phyloP scores from a whole-genome alignment of 1,140 invertebrate species.

The Calliphora vicina region DNA sequence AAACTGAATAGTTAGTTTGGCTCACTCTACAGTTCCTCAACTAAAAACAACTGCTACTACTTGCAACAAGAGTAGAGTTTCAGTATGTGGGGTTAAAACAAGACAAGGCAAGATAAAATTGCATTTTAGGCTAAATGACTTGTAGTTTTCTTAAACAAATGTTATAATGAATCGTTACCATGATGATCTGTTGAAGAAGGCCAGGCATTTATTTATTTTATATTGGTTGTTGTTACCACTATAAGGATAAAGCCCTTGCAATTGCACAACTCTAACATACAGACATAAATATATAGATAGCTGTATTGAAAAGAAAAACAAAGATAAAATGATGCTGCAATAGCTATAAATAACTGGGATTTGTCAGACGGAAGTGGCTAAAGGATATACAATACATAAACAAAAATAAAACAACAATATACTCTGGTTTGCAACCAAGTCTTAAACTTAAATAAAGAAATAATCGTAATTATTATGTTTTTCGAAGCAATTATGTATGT shows the following conservation, averaged over 20 bases:
- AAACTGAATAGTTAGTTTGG: not conserved
- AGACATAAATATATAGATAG: not conserved
- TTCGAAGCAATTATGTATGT: no score
- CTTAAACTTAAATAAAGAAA: not conserved
- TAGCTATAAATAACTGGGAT: not conserved
- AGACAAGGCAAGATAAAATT: slow-evolving; percentile 5
- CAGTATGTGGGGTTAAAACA: no score
- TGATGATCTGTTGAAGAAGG: slow-evolving; percentile 7
- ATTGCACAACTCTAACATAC: no score
- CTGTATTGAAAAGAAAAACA: not conserved
- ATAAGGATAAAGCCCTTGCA: no score
- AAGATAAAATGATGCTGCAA: not conserved
- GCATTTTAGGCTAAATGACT: slow-evolving; percentile 23
- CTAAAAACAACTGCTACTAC: not conserved
- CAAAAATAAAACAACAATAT: not conserved
- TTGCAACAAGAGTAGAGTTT: no score
- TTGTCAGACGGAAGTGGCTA: not conserved
- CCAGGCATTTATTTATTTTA: not conserved
- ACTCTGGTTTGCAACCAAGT: not conserved
- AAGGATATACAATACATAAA: not conserved
- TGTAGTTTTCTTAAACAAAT: slow-evolving; percentile 20
- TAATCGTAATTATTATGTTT: not conserved
- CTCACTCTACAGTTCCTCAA: no score
- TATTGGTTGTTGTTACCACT: no score
- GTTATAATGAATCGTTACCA: slow-evolving; percentile 9